Percentiles rank a stretch among this genome's conserved stretches.
Conservation (phyloP, 2,888 invertebrate genomes). For the Tubulanus polymorphus region DNA sequence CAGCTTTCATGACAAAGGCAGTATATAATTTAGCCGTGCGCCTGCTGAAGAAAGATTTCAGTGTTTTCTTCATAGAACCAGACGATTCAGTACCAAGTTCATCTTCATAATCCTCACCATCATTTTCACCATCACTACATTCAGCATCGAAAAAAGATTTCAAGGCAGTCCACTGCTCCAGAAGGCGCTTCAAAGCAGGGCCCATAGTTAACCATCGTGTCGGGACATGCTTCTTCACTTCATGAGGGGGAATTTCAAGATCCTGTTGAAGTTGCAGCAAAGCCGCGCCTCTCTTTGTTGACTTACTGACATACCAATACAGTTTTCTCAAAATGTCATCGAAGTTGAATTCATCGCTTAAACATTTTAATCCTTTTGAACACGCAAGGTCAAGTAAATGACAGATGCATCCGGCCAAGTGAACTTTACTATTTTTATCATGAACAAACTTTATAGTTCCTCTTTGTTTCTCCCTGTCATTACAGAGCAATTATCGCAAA, state of each 20-base stretch:
- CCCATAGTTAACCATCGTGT: slow-evolving; percentile 9
- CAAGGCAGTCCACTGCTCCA: neutral
- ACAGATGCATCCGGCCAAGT: slow-evolving; percentile 12
- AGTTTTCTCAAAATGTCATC: slow-evolving; percentile 8
- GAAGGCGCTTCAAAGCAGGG: neutral
- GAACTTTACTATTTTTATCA: slow-evolving; percentile 7
- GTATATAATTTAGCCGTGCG: too few relatives aligned
- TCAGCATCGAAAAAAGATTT: too few relatives aligned
- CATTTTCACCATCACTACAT: too few relatives aligned
- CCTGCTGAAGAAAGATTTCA: too few relatives aligned
- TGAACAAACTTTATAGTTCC: slow-evolving; percentile 5
- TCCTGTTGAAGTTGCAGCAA: neutral
- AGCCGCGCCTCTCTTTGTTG: neutral
- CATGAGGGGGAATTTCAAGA: neutral
- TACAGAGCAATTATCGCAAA: slow-evolving; percentile 10
- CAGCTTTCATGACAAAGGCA: too few relatives aligned
- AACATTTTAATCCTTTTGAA: too few relatives aligned
- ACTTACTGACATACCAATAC: slow-evolving; percentile 9
- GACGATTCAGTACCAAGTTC: too few relatives aligned
- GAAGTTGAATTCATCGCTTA: too few relatives aligned
- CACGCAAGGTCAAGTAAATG: slow-evolving; percentile 15
- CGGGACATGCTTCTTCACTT: slow-evolving; percentile 8
- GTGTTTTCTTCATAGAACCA: too few relatives aligned
- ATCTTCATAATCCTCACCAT: too few relatives aligned
- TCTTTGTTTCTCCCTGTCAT: slow-evolving; percentile 10